Evolutionary conservation across 2,888 invertebrate species (phyloP), one percentile per base, ranked within the genome.

Genomic region (Ectropis crepuscularia): DNA sequence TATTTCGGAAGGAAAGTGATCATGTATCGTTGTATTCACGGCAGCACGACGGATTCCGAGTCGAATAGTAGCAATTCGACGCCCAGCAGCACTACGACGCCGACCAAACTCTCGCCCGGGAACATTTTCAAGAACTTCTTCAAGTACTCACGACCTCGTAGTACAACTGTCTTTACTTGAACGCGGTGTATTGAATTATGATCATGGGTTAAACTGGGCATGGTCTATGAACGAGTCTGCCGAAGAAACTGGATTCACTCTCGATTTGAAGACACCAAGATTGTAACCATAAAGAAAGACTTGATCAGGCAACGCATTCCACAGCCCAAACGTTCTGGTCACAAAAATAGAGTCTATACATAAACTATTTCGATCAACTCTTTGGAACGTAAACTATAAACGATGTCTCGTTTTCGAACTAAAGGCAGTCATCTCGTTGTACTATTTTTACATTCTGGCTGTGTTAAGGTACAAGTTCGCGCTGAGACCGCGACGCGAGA

Each of bases 111-210:
- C 85, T 96, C 97, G 80, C 96, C 97, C 64, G 96, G 96, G 87
- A 96, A 96, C 94, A 97, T 98, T 94, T 97, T 98, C 95, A 98
- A 98, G 95, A 98, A 97, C 94, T 97, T 98, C 94, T 98, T 98
- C 96, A 98, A 98, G 98, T 98, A 97, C 95, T 94, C 93, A 78
- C 67, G 12, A 71, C 75, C 72, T 46, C 57, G 76, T 76, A 78
- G 77, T 75, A 74, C 73, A 61, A 74, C 48, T 70, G 12, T 68
- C 65, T 78, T 77, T 77, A 75, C 78, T 93, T 90, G 81, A 74
- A 81, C 77, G 79, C 62, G 61, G 11, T 0, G 12, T 42, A 8
- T 47, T 28, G 2, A 7, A 28, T 28, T 1, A 28, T 4, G 16
- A 28, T 4, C 16, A 28, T 1, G 4, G 4, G 2, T 28, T 28